A percentile compares a stretch with the other conserved stretches of the same genome.
Conservation (phyloP, 2,888 invertebrate genomes). For the Linnaemya vulpina region DNA sequence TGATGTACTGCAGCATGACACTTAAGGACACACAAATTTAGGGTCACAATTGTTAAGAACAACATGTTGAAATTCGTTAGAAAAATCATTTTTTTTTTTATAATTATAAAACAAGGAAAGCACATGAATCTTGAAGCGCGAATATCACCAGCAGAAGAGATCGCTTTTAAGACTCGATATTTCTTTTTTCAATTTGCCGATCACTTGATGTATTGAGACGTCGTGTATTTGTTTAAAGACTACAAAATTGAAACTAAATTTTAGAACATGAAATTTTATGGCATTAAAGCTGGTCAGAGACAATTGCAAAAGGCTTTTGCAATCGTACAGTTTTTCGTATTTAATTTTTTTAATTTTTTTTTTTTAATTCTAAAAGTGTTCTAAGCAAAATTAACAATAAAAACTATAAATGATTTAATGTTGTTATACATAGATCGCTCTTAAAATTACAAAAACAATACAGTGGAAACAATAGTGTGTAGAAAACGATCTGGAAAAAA, state of each 20-base stretch:
- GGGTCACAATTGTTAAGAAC: neutral
- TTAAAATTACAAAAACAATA: constrained; percentile 59
- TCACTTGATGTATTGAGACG: constrained; percentile 16
- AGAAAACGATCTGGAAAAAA: constrained; percentile 12
- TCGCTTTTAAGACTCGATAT: neutral
- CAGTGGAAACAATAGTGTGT: constrained; percentile 22
- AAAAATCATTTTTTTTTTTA: constrained; percentile 20
- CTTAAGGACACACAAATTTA: neutral
- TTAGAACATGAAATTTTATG: constrained; percentile 57
- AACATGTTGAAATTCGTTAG: neutral
- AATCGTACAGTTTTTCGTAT: constrained; percentile 43
- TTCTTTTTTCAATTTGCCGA: constrained; percentile 1
- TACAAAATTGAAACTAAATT: constrained; percentile 67
- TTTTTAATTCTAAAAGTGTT: constrained; percentile 52
- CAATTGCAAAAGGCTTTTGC: constrained; percentile 69
- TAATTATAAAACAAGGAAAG: constrained; percentile 2
- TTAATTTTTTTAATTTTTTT: constrained; percentile 36
- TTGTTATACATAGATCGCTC: constrained; percentile 58
- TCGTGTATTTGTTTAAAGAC: constrained; percentile 67
- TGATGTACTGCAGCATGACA: constrained; percentile 76
- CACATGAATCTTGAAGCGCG: neutral
- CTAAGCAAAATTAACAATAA: constrained; percentile 24
- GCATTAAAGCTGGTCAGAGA: constrained; percentile 61
- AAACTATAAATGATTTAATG: constrained; percentile 55
- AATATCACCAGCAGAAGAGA: neutral